A percentile compares a stretch with the other conserved stretches of the same genome.
Conservation (phyloP, 2,113 vertebrate genomes). For the Anarrhichthys ocellatus region DNA sequence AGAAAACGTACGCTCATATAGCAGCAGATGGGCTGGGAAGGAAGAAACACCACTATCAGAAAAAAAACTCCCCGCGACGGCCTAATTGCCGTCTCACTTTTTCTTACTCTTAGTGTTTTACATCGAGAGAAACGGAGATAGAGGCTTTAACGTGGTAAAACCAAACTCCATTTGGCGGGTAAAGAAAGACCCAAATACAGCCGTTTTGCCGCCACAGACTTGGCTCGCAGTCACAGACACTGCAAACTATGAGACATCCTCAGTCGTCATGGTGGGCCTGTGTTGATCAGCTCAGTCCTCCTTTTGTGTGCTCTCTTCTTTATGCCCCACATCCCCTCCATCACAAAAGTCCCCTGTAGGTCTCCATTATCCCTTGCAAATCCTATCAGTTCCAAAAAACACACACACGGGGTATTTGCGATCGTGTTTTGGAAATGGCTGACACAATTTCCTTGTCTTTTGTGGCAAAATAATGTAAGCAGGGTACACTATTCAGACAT, state of each 20-base stretch:
- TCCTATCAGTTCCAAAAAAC: conserved; percentile 64
- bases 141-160: conserved; percentile 49
- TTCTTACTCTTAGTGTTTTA: conserved; percentile 42
- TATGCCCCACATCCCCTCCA: conserved; percentile 65
- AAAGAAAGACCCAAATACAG: conserved; percentile 63
- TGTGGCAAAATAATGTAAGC: conserved; percentile 38
- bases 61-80: conserved; percentile 36
- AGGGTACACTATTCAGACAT: conserved; percentile 51
- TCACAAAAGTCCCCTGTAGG: conserved; percentile 69
- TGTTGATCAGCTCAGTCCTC: conserved; percentile 56
- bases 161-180: conserved; percentile 49
- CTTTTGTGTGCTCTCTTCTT: conserved; percentile 57
- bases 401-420: conserved; percentile 46
- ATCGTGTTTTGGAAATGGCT: conserved; percentile 53
- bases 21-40: conserved; percentile 75
- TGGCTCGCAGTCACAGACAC: conserved; percentile 48
- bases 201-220: conserved; percentile 53
- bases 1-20: conserved; percentile 44
- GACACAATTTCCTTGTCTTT: conserved; percentile 56
- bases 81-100: conserved; percentile 59
- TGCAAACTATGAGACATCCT: conserved; percentile 62
- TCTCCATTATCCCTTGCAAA: conserved; percentile 70
- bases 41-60: conserved; percentile 63
- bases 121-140: conserved; percentile 63
- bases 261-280: conserved; percentile 47